phyloP scores from a whole-genome alignment of 2,888 invertebrate genomes.

The Melinaea menophilus region DNA sequence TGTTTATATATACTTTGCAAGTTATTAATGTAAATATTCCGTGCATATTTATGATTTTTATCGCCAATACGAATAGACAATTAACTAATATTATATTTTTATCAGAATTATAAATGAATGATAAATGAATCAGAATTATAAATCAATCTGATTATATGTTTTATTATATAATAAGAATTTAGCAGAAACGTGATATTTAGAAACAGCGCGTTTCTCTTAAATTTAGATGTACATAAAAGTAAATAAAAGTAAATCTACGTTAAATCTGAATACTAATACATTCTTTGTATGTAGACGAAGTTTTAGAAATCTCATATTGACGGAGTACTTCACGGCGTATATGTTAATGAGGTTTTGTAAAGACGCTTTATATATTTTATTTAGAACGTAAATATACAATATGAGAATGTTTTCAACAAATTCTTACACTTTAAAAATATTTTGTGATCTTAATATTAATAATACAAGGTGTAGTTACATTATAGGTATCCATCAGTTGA shows the following conservation, averaged over 20 bases:
- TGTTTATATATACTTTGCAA: no score
- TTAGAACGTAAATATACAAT: not conserved
- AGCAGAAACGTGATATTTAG: not conserved
- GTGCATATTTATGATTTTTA: not conserved
- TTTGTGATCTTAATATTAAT: no score
- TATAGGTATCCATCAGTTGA: no score
- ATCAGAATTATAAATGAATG: no score
- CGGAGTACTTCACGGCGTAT: slow-evolving; percentile 19
- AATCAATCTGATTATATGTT: no score
- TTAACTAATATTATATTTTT: no score
- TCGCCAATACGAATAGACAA: no score
- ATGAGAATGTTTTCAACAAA: not conserved
- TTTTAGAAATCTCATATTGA: slow-evolving; percentile 29
- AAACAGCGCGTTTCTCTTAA: slow-evolving; percentile 27
- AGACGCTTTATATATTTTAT: not conserved
- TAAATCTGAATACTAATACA: slow-evolving; percentile 37
- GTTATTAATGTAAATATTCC: not conserved
- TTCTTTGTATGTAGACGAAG: slow-evolving; percentile 32
- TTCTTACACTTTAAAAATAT: no score
- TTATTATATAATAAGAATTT: no score
- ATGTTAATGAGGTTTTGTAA: slow-evolving; percentile 13
- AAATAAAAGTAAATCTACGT: slow-evolving; percentile 36
- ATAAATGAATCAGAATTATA: no score
- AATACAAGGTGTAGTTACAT: no score
- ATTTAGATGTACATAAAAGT: slow-evolving; percentile 33